Evolutionary conservation across 2,113 vertebrate genomes (phyloP).

Genomic region (Otocyon megalotis): DNA sequence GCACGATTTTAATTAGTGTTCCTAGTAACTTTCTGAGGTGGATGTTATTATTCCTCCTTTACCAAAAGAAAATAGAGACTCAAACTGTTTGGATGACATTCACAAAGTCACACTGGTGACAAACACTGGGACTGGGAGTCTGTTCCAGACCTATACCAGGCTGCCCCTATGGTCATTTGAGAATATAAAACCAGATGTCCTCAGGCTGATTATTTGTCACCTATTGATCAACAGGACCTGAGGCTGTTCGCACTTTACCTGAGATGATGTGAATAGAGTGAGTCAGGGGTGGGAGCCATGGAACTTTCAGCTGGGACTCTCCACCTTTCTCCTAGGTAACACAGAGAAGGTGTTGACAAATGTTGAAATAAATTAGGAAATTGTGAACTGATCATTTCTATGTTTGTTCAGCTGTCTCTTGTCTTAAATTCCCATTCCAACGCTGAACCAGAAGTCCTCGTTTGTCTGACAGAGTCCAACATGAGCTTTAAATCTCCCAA

Average conservation of each 20-base stretch:
- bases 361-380: background rate
- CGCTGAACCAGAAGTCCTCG: background rate
- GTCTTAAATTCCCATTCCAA: background rate
- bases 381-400: background rate
- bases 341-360: background rate
- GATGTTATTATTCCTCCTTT: background rate
- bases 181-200: background rate
- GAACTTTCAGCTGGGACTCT: background rate
- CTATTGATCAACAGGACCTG: background rate
- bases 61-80: background rate
- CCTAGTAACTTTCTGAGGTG: background rate
- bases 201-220: background rate
- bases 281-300: background rate
- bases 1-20: background rate
- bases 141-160: background rate
- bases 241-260: background rate
- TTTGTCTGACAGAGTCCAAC: constrained; percentile 10
- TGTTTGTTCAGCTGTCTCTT: constrained; percentile 24
- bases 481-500: background rate
- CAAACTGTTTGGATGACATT: background rate
- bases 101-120: background rate
- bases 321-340: background rate
- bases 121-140: background rate
- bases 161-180: background rate
- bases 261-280: background rate